These are phyloP conservation scores for Holotrichia oblita DNA, from an alignment of 1,140 invertebrate species.

Conservation along the genomic window DNA sequence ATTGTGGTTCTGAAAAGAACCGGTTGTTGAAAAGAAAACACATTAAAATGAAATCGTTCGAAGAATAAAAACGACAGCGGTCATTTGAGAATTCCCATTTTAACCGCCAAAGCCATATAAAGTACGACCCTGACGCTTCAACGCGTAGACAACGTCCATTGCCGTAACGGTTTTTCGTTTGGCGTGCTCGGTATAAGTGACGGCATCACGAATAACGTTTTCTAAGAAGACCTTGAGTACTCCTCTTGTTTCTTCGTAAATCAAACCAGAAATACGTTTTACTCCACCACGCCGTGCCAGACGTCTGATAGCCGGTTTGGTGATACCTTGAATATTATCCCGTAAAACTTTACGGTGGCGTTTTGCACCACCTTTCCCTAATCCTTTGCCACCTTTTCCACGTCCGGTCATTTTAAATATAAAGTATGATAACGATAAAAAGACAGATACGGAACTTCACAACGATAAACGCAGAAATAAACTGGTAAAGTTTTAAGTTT, in stretches of 20 bases:
- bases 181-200: conserved; percentile 86
- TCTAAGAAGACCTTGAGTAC: conserved; percentile 82
- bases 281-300: conserved; percentile 74
- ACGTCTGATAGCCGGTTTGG: conserved; percentile 67
- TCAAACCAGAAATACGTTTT: conserved; percentile 77
- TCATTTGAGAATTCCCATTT: conserved; percentile 46
- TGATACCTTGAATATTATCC: conserved; percentile 73
- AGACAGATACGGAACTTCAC: too few species aligned
- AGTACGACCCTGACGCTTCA: conserved; percentile 83
- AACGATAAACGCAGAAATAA: too few species aligned
- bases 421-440: too few species aligned
- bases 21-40: conserved; percentile 27
- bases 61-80: too few species aligned
- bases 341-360: conserved; percentile 73
- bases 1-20: conserved; percentile 49
- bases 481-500: too few species aligned
- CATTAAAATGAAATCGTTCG: too few species aligned
- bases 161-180: conserved; percentile 86
- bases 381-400: conserved; percentile 74
- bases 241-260: conserved; percentile 76
- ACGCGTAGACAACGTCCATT: conserved; percentile 88
- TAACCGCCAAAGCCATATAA: conserved; percentile 73
- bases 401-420: conserved; percentile 67
- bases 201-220: conserved; percentile 83
- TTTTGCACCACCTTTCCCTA: conserved; percentile 76